These are phyloP conservation scores for Tokudaia tokunoshimensis DNA, from an alignment of 2,797 vertebrate species.

Conservation along the genomic window DNA sequence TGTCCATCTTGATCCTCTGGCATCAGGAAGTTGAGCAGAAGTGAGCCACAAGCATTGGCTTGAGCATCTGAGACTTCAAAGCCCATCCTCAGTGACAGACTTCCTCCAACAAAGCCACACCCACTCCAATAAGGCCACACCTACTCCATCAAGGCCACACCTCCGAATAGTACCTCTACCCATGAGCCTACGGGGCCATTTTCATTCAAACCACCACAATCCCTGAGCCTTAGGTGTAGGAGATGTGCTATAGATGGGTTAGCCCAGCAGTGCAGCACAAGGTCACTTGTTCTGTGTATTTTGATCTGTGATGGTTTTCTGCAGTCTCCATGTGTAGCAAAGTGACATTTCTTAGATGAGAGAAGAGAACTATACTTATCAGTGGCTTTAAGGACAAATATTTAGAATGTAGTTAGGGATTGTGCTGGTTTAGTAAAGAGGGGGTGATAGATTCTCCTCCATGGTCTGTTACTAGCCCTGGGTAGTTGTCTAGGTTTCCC, in stretches of 20 bases:
- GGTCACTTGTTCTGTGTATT: neutral
- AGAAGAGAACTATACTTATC: neutral
- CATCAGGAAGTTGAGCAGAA: neutral
- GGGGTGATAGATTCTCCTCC: neutral
- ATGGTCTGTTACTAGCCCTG: neutral
- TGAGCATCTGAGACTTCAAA: neutral
- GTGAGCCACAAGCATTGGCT: neutral
- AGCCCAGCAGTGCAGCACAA: neutral
- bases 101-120: neutral
- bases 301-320: neutral
- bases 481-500: neutral
- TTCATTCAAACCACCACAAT: neutral
- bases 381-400: neutral
- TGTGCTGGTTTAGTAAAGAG: neutral
- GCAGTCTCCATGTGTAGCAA: neutral
- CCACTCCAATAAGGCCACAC: neutral
- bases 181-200: neutral
- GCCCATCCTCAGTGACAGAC: neutral
- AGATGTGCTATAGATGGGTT: neutral
- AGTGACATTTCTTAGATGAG: neutral
- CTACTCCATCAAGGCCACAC: neutral
- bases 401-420: neutral
- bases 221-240: neutral
- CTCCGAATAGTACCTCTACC: neutral
- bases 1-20: neutral